Base-by-base conservation (phyloP, 2,888 invertebrate genomes). In the Hylaea fasciaria region DNA sequence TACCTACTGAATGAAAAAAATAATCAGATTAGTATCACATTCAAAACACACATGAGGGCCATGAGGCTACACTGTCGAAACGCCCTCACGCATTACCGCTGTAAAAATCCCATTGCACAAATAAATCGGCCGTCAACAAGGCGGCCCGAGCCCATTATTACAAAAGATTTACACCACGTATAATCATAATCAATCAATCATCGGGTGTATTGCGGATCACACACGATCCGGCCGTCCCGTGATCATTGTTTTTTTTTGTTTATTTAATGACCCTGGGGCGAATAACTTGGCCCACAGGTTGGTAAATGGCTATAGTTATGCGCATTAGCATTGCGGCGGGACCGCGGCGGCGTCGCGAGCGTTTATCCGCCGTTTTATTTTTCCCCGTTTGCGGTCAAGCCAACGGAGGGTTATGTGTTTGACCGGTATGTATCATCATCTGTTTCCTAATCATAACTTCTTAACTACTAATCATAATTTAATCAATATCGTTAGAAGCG, bases 181-280 rank as follows among this genome's bases (percentile, higher is more conserved):
- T 39, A 32, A 64, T 64, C 53, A 64, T 53, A 55, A 64, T 56
- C 63, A 53, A 58, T 64, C 59, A 59, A 59, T 59, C 62, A 58
- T 53, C 46, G 53, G 22, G 13, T 45, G 45, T 46, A 50, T 39
- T 32, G 57, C 39, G 54, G 57, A 58, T 62, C 62, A 54, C 57
- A 57, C 57, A 54, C 57, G 50, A 46, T 39, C 57, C 57, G 41
- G 17, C 14, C 35, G 11, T 52, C 51, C 35, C 4, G 28, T 17
- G 50, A 44, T 43, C 46, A 43, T 43, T 47, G 22, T 16, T 52
- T 32, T 52, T 52, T 32, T 52, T 52, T 52, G 28, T 22, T 22
- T 22, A 22, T 22, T 22, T 22, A 3, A 22, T 46, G 28, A 35
- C 61, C n/a, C 29, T 7, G 40, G 28, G 53, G 57, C 62, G 22